Conservation (phyloP, 2,113 vertebrate species). For the Himantopus leucocephalus region DNA sequence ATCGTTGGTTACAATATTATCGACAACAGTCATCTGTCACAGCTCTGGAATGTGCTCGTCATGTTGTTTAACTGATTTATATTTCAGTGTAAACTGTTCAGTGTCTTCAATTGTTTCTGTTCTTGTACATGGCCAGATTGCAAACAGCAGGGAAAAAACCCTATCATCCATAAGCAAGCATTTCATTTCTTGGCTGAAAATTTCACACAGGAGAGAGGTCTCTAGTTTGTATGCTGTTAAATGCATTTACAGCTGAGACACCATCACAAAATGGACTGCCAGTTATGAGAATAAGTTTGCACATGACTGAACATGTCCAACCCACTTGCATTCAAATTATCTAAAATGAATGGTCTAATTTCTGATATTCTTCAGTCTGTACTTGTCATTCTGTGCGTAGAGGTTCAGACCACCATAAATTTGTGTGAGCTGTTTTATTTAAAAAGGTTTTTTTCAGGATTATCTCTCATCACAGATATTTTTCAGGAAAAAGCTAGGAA, state of each 20-base stretch:
- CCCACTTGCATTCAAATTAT: not conserved
- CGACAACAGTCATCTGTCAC: not conserved
- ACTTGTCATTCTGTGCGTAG: not conserved
- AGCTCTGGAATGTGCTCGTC: not conserved
- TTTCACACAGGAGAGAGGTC: not conserved
- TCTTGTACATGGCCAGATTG: not conserved
- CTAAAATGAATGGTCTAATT: not conserved
- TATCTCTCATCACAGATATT: not conserved
- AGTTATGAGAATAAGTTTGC: not conserved
- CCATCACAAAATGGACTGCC: not conserved
- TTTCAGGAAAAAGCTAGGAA: not conserved
- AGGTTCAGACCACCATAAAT: not conserved
- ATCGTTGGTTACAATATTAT: not conserved
- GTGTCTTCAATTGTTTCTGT: not conserved
- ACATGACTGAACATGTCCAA: not conserved
- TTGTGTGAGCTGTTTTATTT: not conserved
- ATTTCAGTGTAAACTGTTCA: constrained; percentile 2
- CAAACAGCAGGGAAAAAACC: constrained; percentile 6
- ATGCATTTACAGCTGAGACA: not conserved
- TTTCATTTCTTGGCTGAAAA: constrained; percentile 30
- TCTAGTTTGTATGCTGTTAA: not conserved
- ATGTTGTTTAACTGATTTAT: constrained; percentile 35
- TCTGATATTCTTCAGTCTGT: not conserved
- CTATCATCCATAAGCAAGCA: not conserved
- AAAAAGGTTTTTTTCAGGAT: not conserved